Base-by-base conservation (phyloP, 2,797 vertebrate species). In the Pangasius mekongensis region DNA sequence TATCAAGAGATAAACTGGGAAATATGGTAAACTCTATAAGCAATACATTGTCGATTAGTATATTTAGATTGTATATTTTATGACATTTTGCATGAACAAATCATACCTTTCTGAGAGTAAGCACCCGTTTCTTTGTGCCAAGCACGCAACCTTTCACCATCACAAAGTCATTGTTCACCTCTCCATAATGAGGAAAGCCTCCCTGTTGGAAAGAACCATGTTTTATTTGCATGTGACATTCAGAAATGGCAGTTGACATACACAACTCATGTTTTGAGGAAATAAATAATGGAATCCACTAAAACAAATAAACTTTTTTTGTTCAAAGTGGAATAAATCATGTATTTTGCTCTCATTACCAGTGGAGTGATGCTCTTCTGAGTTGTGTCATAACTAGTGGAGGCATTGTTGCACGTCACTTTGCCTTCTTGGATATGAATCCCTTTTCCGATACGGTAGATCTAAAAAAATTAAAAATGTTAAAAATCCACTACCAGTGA, bases 101-200 rank as follows among this genome's bases (percentile, higher is more conserved):
- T 8, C 73, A 90, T 93, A 98, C 98, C 97, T 99, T 99, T 87
- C 98, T 96, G 86, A 99, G 96, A 0, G 98, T 99, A 88, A 99
- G 97, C 87, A 98, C 94, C 0, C 98, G 96, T 91, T 99, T 99
- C 93, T 95, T 99, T 0, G 95, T 91, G 43, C 98, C 98, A 2
- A 98, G 88, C 0, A 99, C 97, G 0, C 98, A 98, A 56, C 98
- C 98, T 86, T 98, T 99, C 91, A 99, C 89, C 97, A 99, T 98
- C 52, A 99, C 0, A 62, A 97, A 99, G 89, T 99, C 98, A 0
- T 98, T 99, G 90, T 97, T 98, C 82, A 99, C 98, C 8, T 97
- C 97, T 0, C 98, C 98, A 0, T 99, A 99, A 87, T 95, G 97
- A 30, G 97, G 96, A 91, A 99, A 99, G 2, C 98, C 97, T 0